Conservation (phyloP, 1,140 invertebrate genomes). For the Sminthurides bifidus region DNA sequence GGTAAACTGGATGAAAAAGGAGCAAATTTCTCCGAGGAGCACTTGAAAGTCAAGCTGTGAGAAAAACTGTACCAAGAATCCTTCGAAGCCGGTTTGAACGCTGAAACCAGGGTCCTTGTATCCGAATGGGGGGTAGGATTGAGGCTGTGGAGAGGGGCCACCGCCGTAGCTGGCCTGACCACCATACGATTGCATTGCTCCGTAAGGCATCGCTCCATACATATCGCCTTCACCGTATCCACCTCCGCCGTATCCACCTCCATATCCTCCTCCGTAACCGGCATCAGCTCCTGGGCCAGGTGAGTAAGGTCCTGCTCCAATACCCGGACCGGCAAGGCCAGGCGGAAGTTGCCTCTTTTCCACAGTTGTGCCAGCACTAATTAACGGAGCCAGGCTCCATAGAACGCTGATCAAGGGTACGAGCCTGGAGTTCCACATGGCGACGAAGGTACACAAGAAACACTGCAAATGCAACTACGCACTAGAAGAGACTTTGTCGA, state of each 20-base stretch:
- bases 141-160: not conserved
- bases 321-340: not conserved
- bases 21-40: not conserved
- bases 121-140: constrained; percentile 19
- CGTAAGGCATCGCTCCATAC: too few relatives aligned
- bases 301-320: not conserved
- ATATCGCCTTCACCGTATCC: too few relatives aligned
- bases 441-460: too few relatives aligned
- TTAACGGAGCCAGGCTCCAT: too few relatives aligned
- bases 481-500: too few relatives aligned
- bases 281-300: constrained; percentile 4
- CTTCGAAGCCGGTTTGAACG: constrained; percentile 31
- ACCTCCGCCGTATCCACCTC: constrained; percentile 12
- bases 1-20: not conserved
- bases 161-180: too few relatives aligned
- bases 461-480: too few relatives aligned
- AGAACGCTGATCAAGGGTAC: too few relatives aligned
- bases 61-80: constrained; percentile 27
- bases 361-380: constrained; percentile 6
- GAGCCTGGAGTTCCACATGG: too few relatives aligned
- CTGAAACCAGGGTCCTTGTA: constrained; percentile 29
- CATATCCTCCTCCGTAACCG: constrained; percentile 1
- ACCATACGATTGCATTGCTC: too few relatives aligned
- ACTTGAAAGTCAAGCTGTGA: not conserved
- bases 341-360: constrained; percentile 23